A percentile compares a stretch with the other conserved stretches of the same genome.
Evolutionary conservation across 2,113 vertebrate species (phyloP).

Genomic region (Mobula hypostoma): DNA sequence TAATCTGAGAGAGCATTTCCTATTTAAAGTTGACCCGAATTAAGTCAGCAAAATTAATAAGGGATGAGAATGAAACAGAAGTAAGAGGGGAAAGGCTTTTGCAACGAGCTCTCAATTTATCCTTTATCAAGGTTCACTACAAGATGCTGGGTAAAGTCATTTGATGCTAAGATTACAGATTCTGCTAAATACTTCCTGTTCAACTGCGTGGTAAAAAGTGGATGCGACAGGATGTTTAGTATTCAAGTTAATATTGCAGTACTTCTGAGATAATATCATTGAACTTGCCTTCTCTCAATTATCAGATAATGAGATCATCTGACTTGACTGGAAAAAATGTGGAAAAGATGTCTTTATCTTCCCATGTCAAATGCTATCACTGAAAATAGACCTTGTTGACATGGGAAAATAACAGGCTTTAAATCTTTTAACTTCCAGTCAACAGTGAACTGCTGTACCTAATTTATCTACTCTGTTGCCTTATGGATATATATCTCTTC

Average conservation of each 20-base stretch:
- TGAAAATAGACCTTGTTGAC: not conserved
- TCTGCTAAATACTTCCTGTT: conserved; percentile 6
- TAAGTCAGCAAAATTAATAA: not conserved
- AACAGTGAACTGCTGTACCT: not conserved
- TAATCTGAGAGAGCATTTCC: not conserved
- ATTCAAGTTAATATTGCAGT: not conserved
- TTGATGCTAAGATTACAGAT: conserved; percentile 7
- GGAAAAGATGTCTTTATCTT: not conserved
- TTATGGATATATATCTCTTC: not conserved
- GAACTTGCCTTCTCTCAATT: not conserved
- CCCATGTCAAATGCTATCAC: conserved; percentile 2
- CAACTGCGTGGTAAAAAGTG: not conserved
- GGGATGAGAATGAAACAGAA: not conserved
- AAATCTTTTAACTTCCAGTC: conserved; percentile 48
- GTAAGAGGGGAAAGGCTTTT: not conserved
- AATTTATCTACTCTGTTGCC: not conserved
- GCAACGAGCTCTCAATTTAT: not conserved
- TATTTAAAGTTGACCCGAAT: not conserved
- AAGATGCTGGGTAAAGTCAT: not conserved
- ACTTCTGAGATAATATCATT: not conserved
- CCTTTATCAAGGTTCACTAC: not conserved
- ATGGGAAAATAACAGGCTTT: conserved; percentile 12
- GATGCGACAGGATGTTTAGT: conserved; percentile 20
- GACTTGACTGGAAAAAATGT: not conserved
- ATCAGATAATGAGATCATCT: conserved; percentile 16